Base-by-base conservation (phyloP, 1,140 invertebrate genomes). In the Sminthurinus signatus region DNA sequence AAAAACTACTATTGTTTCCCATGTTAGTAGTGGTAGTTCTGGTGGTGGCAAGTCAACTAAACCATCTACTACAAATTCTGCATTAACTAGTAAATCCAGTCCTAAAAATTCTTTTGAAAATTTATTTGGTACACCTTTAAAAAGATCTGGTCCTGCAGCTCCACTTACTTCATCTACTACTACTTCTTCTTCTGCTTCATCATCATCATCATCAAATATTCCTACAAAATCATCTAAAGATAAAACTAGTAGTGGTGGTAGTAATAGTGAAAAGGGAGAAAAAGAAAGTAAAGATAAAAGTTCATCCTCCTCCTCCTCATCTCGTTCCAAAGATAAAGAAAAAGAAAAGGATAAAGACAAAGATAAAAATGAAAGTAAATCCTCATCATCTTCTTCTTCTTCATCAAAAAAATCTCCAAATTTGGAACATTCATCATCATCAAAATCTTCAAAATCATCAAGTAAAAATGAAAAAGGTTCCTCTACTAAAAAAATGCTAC, bases 61-160 rank as follows among this genome's bases (percentile, higher is more conserved):
- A 63, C 59, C 68, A 19, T 62, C 31, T 28, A 14, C 50, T 27
- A 8, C 23, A 52, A n/a, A 5, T 28, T 14, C 23, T 10, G 8
- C 5, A 10, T 25, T 27, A 23, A 36, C 88, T 87, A 76, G 84
- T 83, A 42, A 90, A 88, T 75, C 75, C 85, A 44, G 81, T 82
- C 48, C 75, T 72, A 83, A 81, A 65, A 84, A 81, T 71, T 82
- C 84, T 52, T 91, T 91, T 76, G 84, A 84, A 42, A 85, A 84
- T 65, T 77, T 93, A 52, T 92, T 92, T 79, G 89, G 89, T 0
- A 76, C 85, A 31, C 88, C 88, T 36, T 36, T 36, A 36, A 36
- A 36, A 36, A 36, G 65, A 8, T 54, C 39, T 28, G 54, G 54
- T 23, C 54, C 54, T 5, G 10, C 29, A 4, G 54, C 54, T 19